phyloP scores from a whole-genome alignment of 1,140 invertebrate genomes.

The Chironomus tepperi region DNA sequence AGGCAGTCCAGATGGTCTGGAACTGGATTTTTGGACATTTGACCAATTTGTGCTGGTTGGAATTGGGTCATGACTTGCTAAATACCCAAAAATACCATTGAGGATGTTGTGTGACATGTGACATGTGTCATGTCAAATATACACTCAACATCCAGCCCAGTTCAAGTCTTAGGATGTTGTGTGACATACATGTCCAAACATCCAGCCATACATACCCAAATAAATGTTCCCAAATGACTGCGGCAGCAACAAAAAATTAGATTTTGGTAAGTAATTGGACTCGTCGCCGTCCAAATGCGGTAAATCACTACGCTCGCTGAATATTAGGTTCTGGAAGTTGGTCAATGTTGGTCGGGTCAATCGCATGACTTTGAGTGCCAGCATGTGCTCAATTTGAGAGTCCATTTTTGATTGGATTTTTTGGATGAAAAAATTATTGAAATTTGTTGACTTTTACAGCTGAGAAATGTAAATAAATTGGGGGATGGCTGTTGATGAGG shows the following conservation, averaged over 20 bases:
- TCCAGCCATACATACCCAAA: conserved; percentile 31
- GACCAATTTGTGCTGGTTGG: too few relatives aligned
- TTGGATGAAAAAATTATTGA: not conserved
- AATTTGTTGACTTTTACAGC: not conserved
- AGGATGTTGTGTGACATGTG: too few relatives aligned
- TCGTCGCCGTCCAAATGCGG: conserved; percentile 60
- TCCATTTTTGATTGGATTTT: not conserved
- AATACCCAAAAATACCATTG: too few relatives aligned
- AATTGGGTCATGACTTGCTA: too few relatives aligned
- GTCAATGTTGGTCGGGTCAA: conserved; percentile 79
- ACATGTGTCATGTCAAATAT: too few relatives aligned
- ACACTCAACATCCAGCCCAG: too few relatives aligned
- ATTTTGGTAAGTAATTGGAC: conserved; percentile 66
- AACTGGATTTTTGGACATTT: too few relatives aligned
- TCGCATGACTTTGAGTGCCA: conserved; percentile 70
- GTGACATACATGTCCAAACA: too few relatives aligned
- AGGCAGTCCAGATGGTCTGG: too few relatives aligned
- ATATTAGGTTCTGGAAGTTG: conserved; percentile 66
- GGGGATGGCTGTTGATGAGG: not conserved
- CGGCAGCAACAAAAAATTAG: conserved; percentile 83
- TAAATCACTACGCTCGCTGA: conserved; percentile 78
- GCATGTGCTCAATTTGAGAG: conserved; percentile 27
- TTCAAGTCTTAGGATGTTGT: too few relatives aligned
- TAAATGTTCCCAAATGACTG: conserved; percentile 87
- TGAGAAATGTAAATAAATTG: not conserved